Base-by-base conservation (phyloP, 1,140 invertebrate genomes). In the Ctenoplectra terminalis region DNA sequence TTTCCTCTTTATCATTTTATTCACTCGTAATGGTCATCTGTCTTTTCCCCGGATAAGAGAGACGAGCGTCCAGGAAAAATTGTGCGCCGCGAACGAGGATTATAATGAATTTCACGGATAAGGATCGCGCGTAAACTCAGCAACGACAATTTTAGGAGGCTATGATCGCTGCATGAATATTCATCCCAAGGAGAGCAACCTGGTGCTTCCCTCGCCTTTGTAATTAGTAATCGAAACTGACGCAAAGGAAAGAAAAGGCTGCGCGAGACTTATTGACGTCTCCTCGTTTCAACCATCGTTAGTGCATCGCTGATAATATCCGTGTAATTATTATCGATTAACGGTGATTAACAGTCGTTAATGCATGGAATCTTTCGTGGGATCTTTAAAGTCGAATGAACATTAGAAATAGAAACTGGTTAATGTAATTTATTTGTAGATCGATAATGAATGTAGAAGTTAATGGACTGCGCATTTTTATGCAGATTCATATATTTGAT, bases 91-190 rank as follows among this genome's bases (percentile, higher is more conserved):
- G 48, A 64, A 71, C 84, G 81, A 80, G 84, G 71, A 79, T 85
- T 79, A 85, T 79, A 83, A 87, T 79, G 67, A 85, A 87, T 83
- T 48, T 71, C 61, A 26, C 29, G 71, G 83, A 84, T 81, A 74
- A 80, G 71, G 69, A 82, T 76, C 86, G 72, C 66, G 84, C 76
- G 81, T 83, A 85, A 80, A 83, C 66, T 67, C 52, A 40, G 73
- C 69, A 75, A 50, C 71, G 84, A 87, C 71, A 76, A 77, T 85
- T 87, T 87, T 83, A 86, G 52, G 76, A 77, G 73, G 54, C 60
- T 29, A 17, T 50, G 75, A 83, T 87, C 71, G 63, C 56, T 48
- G 34, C 60, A 86, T 84, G 83, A 86, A 86, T 86, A 87, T 84
- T 87, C 86, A 86, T 87, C 26, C 23, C 20, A 5, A 40, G 54